phyloP scores from a whole-genome alignment of 2,888 invertebrate genomes.

The Homarus gammarus region DNA sequence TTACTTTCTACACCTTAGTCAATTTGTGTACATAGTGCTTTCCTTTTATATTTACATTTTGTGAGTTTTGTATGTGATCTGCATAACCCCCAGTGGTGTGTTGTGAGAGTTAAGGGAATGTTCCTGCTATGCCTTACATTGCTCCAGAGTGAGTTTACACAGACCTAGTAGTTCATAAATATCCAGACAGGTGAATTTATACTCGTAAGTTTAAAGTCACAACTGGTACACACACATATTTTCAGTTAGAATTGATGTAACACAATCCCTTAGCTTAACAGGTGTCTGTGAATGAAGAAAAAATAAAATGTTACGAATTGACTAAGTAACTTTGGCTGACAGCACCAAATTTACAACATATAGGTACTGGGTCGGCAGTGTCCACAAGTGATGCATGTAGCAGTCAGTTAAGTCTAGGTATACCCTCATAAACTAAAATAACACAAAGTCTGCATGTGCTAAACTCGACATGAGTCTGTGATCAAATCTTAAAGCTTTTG shows the following conservation, averaged over 20 bases:
- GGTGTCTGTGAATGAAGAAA: not conserved
- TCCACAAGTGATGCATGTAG: no score
- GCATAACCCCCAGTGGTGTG: constrained; percentile 48
- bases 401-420: not conserved
- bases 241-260: not conserved
- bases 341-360: not conserved
- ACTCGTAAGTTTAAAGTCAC: not conserved
- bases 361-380: not conserved
- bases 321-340: not conserved
- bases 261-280: not conserved
- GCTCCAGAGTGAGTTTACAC: constrained; percentile 18
- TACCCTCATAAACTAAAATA: not conserved
- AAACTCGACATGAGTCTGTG: not conserved
- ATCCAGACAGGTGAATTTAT: not conserved
- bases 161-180: constrained; percentile 3
- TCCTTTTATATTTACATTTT: constrained; percentile 47
- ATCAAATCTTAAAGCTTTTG: not conserved
- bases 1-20: constrained; percentile 44
- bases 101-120: constrained; percentile 55
- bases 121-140: constrained; percentile 65
- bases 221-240: not conserved
- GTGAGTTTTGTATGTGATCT: constrained; percentile 63
- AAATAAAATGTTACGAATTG: not conserved
- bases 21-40: constrained; percentile 47
- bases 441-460: not conserved